These are phyloP conservation scores for Cephus pygmeus DNA, from an alignment of 2,888 invertebrate genomes.

Conservation along the genomic window DNA sequence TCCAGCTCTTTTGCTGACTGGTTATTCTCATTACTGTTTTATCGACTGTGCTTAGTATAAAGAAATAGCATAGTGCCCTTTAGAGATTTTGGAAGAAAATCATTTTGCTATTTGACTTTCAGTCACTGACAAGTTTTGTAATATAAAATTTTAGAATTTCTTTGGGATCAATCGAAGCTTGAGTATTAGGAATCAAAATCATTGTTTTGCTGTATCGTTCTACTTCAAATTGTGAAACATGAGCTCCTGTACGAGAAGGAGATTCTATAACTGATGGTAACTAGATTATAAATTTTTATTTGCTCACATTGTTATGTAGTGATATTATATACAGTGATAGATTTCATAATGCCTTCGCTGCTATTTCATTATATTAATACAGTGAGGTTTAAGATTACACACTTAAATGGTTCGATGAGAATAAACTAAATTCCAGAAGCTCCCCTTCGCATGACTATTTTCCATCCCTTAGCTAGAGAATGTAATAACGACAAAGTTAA, in stretches of 20 bases:
- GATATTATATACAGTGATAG: not conserved
- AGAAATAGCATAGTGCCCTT: constrained; percentile 23
- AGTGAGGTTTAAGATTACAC: constrained; percentile 7
- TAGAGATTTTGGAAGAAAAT: not conserved
- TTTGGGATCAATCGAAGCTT: not conserved
- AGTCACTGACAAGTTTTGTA: not conserved
- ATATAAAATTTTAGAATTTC: not conserved
- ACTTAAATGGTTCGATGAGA: constrained; percentile 36
- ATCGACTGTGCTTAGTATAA: constrained; percentile 22
- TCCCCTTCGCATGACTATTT: constrained; percentile 27
- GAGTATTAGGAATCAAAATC: not conserved
- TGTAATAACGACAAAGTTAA: constrained; percentile 21
- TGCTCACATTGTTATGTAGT: not conserved
- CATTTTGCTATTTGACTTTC: not conserved
- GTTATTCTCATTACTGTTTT: constrained; percentile 10
- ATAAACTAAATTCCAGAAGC: constrained; percentile 52
- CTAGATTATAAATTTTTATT: not conserved
- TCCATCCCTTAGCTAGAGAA: constrained; percentile 23
- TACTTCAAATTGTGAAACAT: too few relatives aligned
- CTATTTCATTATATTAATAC: constrained; percentile 21
- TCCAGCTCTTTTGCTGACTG: constrained; percentile 11
- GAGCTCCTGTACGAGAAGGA: not conserved
- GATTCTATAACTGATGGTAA: not conserved
- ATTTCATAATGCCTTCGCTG: not conserved
- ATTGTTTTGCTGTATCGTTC: not conserved